Conservation (phyloP, 2,797 vertebrate genomes). For the Furcifer pardalis region DNA sequence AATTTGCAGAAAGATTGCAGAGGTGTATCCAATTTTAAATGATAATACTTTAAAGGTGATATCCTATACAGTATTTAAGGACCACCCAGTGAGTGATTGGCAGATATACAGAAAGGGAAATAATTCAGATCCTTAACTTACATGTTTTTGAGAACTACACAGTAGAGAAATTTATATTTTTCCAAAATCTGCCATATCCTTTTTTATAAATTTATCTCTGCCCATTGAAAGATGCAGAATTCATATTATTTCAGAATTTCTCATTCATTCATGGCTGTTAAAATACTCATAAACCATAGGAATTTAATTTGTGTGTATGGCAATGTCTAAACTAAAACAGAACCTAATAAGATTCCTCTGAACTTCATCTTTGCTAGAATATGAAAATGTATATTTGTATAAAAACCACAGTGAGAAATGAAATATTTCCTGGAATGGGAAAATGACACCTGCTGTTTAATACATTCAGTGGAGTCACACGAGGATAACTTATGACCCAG, state of each 20-base stretch:
- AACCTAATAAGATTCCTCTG: not conserved
- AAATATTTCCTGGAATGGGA: slow-evolving; percentile 6
- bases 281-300: not conserved
- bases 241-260: not conserved
- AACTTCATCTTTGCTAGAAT: not conserved
- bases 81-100: not conserved
- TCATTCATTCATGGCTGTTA: not conserved
- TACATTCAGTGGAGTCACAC: not conserved
- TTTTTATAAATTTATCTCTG: not conserved
- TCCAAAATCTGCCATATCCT: not conserved
- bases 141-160: not conserved
- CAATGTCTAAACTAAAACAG: not conserved
- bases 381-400: not conserved
- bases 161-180: not conserved
- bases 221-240: not conserved
- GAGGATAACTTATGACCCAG: not conserved
- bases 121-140: not conserved
- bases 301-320: not conserved
- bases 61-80: not conserved
- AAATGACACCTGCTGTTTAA: not conserved
- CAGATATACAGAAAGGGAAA: not conserved
- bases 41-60: not conserved
- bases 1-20: not conserved
- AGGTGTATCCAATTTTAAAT: not conserved
- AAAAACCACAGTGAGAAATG: not conserved